A percentile compares a stretch with the other conserved stretches of the same genome.
Evolutionary conservation across 2,113 vertebrate species (phyloP).

Genomic region (Stomatorhinus ivindoensis): DNA sequence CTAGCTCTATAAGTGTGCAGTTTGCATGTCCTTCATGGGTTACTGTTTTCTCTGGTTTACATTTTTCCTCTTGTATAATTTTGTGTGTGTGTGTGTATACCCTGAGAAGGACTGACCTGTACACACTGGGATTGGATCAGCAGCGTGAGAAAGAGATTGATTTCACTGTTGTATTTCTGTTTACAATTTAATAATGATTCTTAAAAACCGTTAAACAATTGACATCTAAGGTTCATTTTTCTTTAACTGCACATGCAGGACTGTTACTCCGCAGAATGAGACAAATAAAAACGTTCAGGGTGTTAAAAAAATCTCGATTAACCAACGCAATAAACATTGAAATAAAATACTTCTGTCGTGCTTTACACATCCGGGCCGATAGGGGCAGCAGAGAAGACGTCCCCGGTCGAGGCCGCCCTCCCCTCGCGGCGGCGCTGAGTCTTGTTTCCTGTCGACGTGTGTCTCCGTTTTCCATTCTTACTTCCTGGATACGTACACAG

Average conservation of each 20-base stretch:
- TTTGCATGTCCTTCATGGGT: not conserved
- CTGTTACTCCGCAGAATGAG: not conserved
- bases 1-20: not conserved
- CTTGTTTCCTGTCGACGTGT: constrained; percentile 1
- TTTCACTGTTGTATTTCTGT: not conserved
- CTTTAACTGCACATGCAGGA: not conserved
- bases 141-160: not conserved
- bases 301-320: not conserved
- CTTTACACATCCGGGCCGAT: constrained; percentile 28
- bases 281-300: not conserved
- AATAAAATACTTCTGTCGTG: not conserved
- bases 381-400: constrained; percentile 34
- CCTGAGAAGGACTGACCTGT: not conserved
- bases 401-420: not conserved
- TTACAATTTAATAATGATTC: not conserved
- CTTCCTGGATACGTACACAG: constrained; percentile 56
- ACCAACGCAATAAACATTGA: not conserved
- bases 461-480: not conserved
- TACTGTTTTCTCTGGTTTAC: not conserved
- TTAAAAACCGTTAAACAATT: not conserved
- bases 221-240: not conserved
- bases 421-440: not conserved
- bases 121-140: not conserved
- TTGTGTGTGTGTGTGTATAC: not conserved
- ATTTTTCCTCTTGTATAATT: not conserved